phyloP scores from a whole-genome alignment of 2,113 vertebrate species.

The Puma concolor region DNA sequence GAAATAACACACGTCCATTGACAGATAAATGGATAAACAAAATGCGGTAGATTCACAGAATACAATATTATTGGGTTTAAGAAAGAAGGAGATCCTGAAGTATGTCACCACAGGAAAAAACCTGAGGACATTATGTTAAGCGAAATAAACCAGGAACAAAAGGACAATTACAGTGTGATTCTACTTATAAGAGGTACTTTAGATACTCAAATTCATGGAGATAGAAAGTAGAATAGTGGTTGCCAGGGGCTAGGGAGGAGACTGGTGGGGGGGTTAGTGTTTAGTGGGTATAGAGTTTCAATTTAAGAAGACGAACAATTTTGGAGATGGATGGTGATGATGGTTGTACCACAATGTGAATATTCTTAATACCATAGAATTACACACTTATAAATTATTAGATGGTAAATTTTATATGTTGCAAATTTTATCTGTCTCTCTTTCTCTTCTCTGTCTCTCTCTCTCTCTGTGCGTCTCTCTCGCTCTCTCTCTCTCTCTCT shows the following conservation, averaged over 20 bases:
- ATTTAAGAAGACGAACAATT: neutral
- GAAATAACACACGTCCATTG: neutral
- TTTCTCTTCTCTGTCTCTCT: too few species aligned
- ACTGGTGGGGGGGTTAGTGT: fast-evolving
- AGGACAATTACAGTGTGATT: neutral
- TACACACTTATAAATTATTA: neutral
- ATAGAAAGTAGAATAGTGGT: neutral
- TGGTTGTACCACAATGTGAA: neutral
- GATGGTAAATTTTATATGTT: neutral
- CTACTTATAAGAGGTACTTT: neutral
- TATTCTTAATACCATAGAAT: neutral
- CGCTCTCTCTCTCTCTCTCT: too few species aligned
- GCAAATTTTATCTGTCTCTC: neutral
- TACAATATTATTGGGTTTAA: neutral
- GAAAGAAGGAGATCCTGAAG: neutral
- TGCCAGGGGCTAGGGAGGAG: neutral
- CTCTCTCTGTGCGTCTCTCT: too few species aligned
- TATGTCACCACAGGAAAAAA: neutral
- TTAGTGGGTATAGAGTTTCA: neutral
- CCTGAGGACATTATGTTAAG: neutral
- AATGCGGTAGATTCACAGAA: neutral
- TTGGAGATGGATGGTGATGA: neutral
- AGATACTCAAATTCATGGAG: neutral
- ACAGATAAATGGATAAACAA: neutral
- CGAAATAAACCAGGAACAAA: neutral